A percentile compares a stretch with the other conserved stretches of the same genome.
Conservation (phyloP, 2,113 vertebrate species). For the Shinisaurus crocodilurus region DNA sequence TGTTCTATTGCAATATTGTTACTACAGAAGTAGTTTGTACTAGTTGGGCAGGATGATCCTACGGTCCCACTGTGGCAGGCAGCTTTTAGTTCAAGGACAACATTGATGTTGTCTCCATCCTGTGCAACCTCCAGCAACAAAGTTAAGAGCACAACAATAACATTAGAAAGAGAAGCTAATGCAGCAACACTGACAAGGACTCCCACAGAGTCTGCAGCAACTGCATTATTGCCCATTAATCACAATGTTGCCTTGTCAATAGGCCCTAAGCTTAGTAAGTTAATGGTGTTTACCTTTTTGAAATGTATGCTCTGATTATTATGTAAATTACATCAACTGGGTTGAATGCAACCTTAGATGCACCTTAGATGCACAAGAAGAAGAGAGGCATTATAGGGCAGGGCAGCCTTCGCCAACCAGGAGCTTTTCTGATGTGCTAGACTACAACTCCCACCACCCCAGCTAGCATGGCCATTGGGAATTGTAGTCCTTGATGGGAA, state of each 20-base stretch:
- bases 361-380: too few relatives aligned
- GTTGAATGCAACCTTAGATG: neutral
- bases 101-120: neutral
- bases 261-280: neutral
- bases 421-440: too few relatives aligned
- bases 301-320: neutral
- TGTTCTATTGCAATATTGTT: neutral
- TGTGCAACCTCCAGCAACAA: neutral
- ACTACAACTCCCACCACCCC: too few relatives aligned
- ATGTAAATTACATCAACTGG: neutral
- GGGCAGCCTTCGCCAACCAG: too few relatives aligned
- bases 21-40: neutral
- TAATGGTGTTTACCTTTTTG: constrained; percentile 18
- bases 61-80: neutral
- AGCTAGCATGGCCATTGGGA: too few relatives aligned
- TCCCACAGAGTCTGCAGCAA: neutral
- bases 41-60: neutral
- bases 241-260: neutral
- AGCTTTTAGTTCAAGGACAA: neutral
- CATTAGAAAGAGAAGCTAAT: neutral
- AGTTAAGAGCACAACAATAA: neutral
- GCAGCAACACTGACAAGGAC: neutral
- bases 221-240: neutral
- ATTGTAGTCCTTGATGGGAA: too few relatives aligned
- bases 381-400: too few relatives aligned